These are phyloP conservation scores for Phalacrocorax aristotelis DNA, from an alignment of 2,113 vertebrate genomes.

Conservation along the genomic window DNA sequence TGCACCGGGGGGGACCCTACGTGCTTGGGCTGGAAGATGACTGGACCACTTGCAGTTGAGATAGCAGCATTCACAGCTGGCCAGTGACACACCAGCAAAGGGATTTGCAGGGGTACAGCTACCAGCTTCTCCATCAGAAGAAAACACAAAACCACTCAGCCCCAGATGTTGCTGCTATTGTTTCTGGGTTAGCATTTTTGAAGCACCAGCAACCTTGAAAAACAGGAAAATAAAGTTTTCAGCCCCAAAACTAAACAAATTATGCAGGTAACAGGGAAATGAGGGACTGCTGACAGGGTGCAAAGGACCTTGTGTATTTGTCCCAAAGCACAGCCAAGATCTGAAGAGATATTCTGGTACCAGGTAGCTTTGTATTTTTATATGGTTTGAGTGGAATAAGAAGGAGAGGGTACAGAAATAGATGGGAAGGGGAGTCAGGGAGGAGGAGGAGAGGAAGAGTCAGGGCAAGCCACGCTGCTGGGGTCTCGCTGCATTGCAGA, in stretches of 20 bases:
- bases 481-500: not conserved
- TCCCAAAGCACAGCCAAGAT: not conserved
- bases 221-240: not conserved
- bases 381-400: not conserved
- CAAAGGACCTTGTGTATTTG: accelerated
- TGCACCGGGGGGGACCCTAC: too few relatives aligned
- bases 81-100: too few relatives aligned
- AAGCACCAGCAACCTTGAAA: not conserved
- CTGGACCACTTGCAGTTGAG: not conserved
- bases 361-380: not conserved
- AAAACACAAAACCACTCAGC: not conserved
- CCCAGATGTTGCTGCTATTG: not conserved
- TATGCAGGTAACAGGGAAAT: not conserved
- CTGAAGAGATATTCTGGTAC: not conserved
- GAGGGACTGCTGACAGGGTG: not conserved
- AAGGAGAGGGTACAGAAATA: not conserved
- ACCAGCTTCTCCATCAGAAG: not conserved
- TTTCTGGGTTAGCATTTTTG: not conserved
- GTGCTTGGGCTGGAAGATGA: not conserved
- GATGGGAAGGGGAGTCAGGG: not conserved
- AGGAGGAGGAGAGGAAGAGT: not conserved
- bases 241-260: not conserved
- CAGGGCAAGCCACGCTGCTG: not conserved
- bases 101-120: not conserved
- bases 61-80: not conserved